Evolutionary conservation across 2,113 vertebrate species (phyloP).

Genomic region (Tretioscincus oriximinensis): DNA sequence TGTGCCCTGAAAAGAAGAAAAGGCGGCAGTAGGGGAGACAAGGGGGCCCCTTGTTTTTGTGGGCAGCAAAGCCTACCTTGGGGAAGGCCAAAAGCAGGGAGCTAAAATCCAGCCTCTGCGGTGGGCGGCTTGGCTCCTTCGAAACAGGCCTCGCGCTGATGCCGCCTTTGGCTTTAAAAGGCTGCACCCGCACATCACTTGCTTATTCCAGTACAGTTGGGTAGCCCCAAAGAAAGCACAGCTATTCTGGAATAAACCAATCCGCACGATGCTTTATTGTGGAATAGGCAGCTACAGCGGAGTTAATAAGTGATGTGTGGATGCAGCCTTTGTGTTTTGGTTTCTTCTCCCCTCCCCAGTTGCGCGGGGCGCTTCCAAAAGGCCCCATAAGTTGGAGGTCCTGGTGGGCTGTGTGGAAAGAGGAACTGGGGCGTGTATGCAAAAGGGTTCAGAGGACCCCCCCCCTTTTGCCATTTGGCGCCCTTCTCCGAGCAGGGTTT

Average conservation of each 20-base stretch:
- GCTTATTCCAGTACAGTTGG: no score
- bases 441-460: fast-evolving
- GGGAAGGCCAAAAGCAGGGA: neutral
- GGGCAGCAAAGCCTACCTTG: neutral
- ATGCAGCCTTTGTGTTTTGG: neutral
- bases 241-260: no score
- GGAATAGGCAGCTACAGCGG: no score
- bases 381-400: slow-evolving; percentile 28
- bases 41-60: neutral
- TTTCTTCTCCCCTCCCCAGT: neutral
- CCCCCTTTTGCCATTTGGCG: neutral
- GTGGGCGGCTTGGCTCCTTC: neutral
- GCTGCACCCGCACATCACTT: no score
- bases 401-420: no score
- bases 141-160: slow-evolving; percentile 29
- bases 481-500: neutral
- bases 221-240: no score
- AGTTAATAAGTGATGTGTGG: no score
- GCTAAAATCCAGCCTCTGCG: no score
- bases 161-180: slow-evolving; percentile 31
- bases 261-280: no score
- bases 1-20: neutral
- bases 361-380: slow-evolving; percentile 5
- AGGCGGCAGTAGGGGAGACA: neutral
- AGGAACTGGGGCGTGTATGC: neutral